A percentile compares a stretch with the other conserved stretches of the same genome.
phyloP scores from a whole-genome alignment of 2,888 invertebrate genomes.

The Orchesellides sinensis region DNA sequence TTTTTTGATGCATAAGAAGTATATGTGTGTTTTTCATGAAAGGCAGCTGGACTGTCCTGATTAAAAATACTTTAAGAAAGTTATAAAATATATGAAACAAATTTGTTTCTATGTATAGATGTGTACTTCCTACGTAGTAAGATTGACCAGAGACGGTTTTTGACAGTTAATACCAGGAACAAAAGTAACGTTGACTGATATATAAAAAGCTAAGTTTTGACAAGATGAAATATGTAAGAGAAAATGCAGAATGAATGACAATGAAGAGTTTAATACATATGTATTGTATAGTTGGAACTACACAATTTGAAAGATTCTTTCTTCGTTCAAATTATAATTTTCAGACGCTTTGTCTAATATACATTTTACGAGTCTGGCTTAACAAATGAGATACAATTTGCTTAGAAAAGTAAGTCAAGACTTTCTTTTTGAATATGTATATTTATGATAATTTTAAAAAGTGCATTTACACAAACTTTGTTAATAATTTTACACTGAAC shows the following conservation, averaged over 20 bases:
- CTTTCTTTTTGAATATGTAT: background rate
- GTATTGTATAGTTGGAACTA: no score
- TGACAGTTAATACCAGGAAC: background rate
- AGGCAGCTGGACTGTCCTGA: constrained; percentile 32
- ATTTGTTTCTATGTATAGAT: no score
- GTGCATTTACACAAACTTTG: background rate
- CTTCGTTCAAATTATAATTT: no score
- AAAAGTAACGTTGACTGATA: background rate
- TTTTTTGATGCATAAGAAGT: no score
- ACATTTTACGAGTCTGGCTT: background rate
- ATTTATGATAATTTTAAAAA: background rate
- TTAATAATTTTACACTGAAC: background rate
- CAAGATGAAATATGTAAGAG: no score
- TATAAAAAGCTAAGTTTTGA: background rate
- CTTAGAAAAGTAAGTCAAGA: background rate
- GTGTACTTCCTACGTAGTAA: no score
- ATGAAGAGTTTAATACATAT: no score
- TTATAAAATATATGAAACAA: background rate
- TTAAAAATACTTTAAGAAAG: background rate
- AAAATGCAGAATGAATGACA: no score
- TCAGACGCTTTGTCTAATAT: no score
- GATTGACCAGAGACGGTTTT: background rate
- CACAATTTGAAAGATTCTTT: no score
- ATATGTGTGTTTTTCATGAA: no score
- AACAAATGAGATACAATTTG: background rate